phyloP scores from a whole-genome alignment of 2,113 vertebrate genomes.

The Ranitomeya variabilis region DNA sequence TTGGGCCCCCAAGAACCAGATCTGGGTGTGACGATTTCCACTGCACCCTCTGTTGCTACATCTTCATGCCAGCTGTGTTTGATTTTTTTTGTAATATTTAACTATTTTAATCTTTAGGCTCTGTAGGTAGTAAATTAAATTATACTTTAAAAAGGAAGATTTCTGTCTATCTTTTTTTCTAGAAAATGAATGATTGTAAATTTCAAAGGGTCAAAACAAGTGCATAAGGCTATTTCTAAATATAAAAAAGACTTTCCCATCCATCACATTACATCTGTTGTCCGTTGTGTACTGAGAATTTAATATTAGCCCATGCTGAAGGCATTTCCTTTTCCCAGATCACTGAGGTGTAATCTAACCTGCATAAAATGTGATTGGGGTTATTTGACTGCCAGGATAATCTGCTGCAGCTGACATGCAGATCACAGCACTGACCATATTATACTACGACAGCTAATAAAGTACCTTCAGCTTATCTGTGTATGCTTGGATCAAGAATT shows the following conservation, averaged over 20 bases:
- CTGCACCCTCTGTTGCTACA: no score
- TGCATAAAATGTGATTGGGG: conserved; percentile 42
- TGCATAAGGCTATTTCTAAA: conserved; percentile 15
- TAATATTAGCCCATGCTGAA: conserved; percentile 49
- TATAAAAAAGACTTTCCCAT: conserved; percentile 27
- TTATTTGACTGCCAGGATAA: conserved; percentile 44
- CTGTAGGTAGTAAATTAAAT: neutral
- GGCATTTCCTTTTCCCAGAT: conserved; percentile 51
- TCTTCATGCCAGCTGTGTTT: no score
- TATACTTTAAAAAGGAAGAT: neutral
- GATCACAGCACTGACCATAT: conserved; percentile 2
- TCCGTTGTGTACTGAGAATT: conserved; percentile 22
- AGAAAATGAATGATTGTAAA: neutral
- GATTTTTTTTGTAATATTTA: no score
- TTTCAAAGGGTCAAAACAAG: conserved; percentile 13
- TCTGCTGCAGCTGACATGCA: conserved; percentile 28
- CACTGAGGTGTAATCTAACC: conserved; percentile 52
- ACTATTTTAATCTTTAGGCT: no score
- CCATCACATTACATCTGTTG: conserved; percentile 36
- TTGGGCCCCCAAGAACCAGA: no score
- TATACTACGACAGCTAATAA: neutral
- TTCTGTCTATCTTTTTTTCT: neutral
- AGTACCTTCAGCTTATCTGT: neutral
- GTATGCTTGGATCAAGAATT: neutral
- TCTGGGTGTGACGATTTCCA: no score